A percentile compares a stretch with the other conserved stretches of the same genome.
These are phyloP conservation scores for Diglossa cyanea DNA, from an alignment of 2,797 vertebrate genomes.

Conservation along the genomic window DNA sequence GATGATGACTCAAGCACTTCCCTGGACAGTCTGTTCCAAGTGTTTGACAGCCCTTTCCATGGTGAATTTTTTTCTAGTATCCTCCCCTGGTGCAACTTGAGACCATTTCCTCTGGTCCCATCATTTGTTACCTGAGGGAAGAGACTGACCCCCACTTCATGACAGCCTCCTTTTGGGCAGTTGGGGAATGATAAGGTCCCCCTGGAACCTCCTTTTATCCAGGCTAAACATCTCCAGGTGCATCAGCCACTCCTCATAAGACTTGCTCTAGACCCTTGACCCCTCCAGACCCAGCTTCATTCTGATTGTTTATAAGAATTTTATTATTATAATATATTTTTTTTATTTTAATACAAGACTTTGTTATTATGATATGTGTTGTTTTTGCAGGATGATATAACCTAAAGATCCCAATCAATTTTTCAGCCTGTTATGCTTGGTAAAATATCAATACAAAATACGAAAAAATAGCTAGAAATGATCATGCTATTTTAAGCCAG, in stretches of 20 bases:
- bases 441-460: not conserved
- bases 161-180: not conserved
- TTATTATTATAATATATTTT: not conserved
- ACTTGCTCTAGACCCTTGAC: not conserved
- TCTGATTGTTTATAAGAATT: not conserved
- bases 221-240: not conserved
- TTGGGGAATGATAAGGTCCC: not conserved
- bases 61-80: not conserved
- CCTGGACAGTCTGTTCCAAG: not conserved
- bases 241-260: not conserved
- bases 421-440: not conserved
- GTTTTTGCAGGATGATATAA: not conserved
- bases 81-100: not conserved
- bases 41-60: not conserved
- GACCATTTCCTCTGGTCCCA: not conserved
- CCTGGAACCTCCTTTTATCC: not conserved
- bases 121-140: not conserved
- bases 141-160: not conserved
- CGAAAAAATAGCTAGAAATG: not conserved
- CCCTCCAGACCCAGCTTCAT: not conserved
- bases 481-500: not conserved
- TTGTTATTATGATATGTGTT: not conserved
- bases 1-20: not conserved
- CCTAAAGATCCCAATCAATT: not conserved
- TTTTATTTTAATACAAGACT: not conserved